Base-by-base conservation (phyloP, 2,113 vertebrate species). In the Cygnus buccinator region DNA sequence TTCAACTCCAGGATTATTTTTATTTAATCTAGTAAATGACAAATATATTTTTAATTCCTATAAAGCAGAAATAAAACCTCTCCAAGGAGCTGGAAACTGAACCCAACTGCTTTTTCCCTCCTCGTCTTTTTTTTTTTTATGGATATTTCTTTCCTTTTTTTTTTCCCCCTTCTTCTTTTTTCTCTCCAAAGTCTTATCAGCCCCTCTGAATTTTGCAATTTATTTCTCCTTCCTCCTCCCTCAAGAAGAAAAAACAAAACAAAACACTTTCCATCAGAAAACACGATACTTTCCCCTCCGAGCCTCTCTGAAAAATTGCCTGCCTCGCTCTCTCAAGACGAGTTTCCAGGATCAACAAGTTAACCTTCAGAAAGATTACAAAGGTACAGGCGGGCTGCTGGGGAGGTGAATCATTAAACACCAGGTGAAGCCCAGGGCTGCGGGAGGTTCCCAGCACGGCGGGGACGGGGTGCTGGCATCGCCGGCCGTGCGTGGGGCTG, bases 41-140 rank as follows among this genome's bases (percentile, higher is more conserved):
- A 91, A 73, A 90, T 85, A 31, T 44, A 76, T 80, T 94, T 95
- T 95, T 94, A 93, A 93, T 96, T 97, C 89, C 94, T 96, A 76
- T 96, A 95, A 97, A 97, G 68, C 95, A 97, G 92, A 97, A 98
- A 95, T 96, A 92, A 97, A 96, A 94, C 13, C 10, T 95, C 80
- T 96, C 94, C 55, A 89, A 89, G 63, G 94, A 97, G 71, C 55
- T 81, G 73, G 65, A 94, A 97, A 93, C 29, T 92, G 96, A 97
- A 96, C 72, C 67, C 59, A 92, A 79, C 13, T 66, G 9, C 41
- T 84, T 22, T 18, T 76, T 31, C 3, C 4, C 10, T 21, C 26
- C 31, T 28, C 12, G 22, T 18, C 10, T 8, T 43, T 13, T n/a
- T 25, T 15, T 88, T 41, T 90, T 97, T 94, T 43, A 90, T 93